phyloP scores from a whole-genome alignment of 2,888 invertebrate species.

The Muschampia plurimacula region DNA sequence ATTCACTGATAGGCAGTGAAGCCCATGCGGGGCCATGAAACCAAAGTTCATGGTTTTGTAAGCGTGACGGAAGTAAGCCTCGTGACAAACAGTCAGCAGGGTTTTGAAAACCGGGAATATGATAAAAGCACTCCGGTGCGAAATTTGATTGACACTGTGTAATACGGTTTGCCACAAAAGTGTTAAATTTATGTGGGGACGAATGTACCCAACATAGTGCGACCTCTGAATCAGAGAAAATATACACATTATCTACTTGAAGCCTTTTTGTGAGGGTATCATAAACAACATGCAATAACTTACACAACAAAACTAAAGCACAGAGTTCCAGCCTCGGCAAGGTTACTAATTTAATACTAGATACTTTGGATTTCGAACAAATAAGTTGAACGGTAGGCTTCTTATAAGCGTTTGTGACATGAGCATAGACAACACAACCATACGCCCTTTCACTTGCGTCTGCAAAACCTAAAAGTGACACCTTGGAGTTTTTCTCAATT shows the following conservation, averaged over 20 bases:
- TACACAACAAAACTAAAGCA: neutral
- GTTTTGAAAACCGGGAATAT: conserved; percentile 22
- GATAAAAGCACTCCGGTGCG: conserved; percentile 11
- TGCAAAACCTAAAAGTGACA: neutral
- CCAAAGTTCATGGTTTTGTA: conserved; percentile 30
- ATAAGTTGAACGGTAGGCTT: neutral
- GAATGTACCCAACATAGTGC: conserved; percentile 1
- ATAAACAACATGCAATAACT: neutral
- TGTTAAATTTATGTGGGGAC: neutral
- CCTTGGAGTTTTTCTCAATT: neutral
- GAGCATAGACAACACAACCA: neutral
- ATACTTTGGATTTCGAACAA: conserved; percentile 7
- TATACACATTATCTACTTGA: neutral
- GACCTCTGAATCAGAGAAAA: neutral
- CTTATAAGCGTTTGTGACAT: neutral
- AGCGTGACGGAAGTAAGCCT: conserved; percentile 22
- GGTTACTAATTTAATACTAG: neutral
- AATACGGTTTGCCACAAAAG: neutral
- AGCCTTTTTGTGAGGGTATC: neutral
- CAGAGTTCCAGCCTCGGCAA: conserved; percentile 8
- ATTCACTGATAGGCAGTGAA: conserved; percentile 4
- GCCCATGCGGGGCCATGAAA: conserved; percentile 28
- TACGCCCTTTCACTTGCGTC: neutral
- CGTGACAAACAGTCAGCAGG: conserved; percentile 29
- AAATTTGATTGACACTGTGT: neutral